Evolutionary conservation across 2,888 invertebrate genomes (phyloP).

Genomic region (Blastobasis lacticolella): DNA sequence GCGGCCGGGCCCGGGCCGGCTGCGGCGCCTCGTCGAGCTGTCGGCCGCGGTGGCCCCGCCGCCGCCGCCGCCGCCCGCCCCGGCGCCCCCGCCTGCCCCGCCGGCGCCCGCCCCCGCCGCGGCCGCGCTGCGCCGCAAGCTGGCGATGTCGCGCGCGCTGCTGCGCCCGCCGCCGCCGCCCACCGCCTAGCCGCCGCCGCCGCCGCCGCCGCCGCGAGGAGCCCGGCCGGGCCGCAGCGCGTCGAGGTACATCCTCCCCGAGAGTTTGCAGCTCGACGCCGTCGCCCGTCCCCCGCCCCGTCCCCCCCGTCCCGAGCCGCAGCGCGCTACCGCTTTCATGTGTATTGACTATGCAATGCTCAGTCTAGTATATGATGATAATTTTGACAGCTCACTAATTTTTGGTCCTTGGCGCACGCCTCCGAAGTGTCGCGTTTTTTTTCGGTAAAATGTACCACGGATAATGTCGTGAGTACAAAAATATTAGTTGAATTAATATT

Average conservation of each 20-base stretch:
- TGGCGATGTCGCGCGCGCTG: neutral
- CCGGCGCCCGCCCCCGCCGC: neutral
- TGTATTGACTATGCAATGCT: too few species aligned
- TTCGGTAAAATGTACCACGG: too few species aligned
- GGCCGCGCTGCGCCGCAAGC: neutral
- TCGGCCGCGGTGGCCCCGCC: conserved; percentile 4
- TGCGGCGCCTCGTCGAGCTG: neutral
- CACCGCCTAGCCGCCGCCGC: neutral
- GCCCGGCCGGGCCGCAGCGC: too few species aligned
- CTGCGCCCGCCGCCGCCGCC: conserved; percentile 1
- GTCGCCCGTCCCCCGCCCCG: conserved; percentile 4
- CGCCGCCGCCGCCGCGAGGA: neutral
- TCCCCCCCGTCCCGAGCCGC: too few species aligned
- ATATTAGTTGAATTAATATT: too few species aligned
- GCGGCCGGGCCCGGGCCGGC: conserved; percentile 16
- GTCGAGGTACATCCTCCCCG: neutral
- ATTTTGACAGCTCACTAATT: too few species aligned
- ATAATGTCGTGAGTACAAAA: too few species aligned
- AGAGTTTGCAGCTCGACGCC: conserved; percentile 4
- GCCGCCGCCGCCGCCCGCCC: conserved; percentile 1
- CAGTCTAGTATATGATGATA: too few species aligned
- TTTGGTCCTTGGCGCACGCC: too few species aligned
- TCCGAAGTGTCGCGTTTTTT: too few species aligned
- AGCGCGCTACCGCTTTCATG: too few species aligned
- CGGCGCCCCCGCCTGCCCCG: neutral